A percentile compares a stretch with the other conserved stretches of the same genome.
Evolutionary conservation across 2,888 invertebrate species (phyloP).

Genomic region (Gymnosoma rotundatum): DNA sequence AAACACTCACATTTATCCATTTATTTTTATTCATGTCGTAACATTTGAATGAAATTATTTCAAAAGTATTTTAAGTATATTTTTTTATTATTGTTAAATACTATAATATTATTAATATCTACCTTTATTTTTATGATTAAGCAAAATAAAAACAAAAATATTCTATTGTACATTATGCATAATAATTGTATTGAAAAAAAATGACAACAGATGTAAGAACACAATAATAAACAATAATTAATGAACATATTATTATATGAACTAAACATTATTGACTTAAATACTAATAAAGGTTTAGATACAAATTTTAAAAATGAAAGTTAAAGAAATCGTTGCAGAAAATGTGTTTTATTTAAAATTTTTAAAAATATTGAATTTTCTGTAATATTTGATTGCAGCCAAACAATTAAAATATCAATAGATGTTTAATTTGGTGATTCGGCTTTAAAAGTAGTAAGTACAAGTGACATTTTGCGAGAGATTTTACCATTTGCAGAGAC

Average conservation of each 20-base stretch:
- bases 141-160: conserved; percentile 15
- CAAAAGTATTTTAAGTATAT: conserved; percentile 37
- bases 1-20: neutral
- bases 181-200: conserved; percentile 50
- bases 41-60: neutral
- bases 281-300: conserved; percentile 82
- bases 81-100: conserved; percentile 36
- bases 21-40: conserved; percentile 11
- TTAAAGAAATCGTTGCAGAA: conserved; percentile 72
- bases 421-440: too few species aligned
- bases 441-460: too few species aligned
- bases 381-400: too few species aligned
- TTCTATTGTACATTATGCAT: conserved; percentile 51
- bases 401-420: too few species aligned
- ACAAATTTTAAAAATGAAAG: conserved; percentile 82
- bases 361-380: too few species aligned
- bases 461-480: too few species aligned
- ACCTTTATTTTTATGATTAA: conserved; percentile 26
- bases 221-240: conserved; percentile 66
- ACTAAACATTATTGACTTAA: conserved; percentile 75
- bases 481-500: too few species aligned
- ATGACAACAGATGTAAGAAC: conserved; percentile 67
- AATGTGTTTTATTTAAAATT: conserved; percentile 58
- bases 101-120: neutral
- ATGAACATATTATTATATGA: conserved; percentile 58